A percentile compares a stretch with the other conserved stretches of the same genome.
These are phyloP conservation scores for Cyanoliseus patagonus DNA, from an alignment of 2,113 vertebrate genomes.

Conservation along the genomic window DNA sequence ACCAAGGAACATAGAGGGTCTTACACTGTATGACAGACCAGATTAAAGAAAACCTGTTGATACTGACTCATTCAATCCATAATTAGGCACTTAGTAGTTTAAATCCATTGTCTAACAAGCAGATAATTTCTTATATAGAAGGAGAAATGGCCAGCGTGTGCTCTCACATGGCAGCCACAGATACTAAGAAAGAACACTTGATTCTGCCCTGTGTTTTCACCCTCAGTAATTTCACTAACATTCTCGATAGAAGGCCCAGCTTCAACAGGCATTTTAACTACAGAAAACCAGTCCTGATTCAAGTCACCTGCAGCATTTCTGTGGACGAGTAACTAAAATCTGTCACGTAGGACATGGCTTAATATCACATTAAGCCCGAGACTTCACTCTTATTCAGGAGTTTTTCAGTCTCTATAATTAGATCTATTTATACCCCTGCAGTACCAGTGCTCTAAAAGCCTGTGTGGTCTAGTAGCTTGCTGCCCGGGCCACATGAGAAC, in stretches of 20 bases:
- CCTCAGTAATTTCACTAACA: background rate
- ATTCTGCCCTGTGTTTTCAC: background rate
- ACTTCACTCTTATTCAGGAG: background rate
- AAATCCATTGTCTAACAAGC: background rate
- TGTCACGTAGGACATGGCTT: background rate
- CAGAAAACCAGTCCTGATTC: background rate
- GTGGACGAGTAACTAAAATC: background rate
- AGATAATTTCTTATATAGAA: background rate
- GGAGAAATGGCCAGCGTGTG: background rate
- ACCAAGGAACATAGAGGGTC: background rate
- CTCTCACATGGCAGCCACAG: background rate
- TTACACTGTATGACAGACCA: background rate
- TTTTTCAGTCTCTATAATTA: background rate
- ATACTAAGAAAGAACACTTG: background rate
- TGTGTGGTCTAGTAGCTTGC: background rate
- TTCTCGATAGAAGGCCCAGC: background rate
- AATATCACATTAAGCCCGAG: background rate
- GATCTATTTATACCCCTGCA: background rate
- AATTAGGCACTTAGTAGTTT: slow-evolving; percentile 37
- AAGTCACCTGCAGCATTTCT: background rate
- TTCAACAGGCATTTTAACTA: background rate
- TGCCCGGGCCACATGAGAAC: background rate
- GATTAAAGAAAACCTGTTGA: background rate
- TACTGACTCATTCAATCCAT: background rate
- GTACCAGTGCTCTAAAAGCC: background rate